Evolutionary conservation across 2,888 invertebrate species (phyloP).

Genomic region (Tillus elongatus): DNA sequence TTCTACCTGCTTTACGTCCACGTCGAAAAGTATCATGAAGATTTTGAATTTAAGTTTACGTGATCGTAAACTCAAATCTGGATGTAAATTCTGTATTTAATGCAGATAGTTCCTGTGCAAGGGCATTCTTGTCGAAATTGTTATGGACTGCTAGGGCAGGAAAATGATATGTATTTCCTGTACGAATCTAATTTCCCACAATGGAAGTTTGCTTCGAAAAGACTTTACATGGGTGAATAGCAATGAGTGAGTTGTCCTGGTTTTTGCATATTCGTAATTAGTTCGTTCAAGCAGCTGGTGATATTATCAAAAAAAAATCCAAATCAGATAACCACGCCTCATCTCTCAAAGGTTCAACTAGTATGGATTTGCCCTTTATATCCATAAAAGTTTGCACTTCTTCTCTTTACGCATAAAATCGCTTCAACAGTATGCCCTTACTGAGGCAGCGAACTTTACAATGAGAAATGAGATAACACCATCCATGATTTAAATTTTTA

Average conservation of each 20-base stretch:
- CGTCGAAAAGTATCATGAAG: constrained; percentile 17
- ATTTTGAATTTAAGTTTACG: constrained; percentile 14
- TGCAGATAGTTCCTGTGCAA: constrained; percentile 12
- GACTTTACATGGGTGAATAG: no score
- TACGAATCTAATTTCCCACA: no score
- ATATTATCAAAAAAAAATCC: no score
- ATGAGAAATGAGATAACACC: constrained; percentile 18
- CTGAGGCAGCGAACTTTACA: constrained; percentile 19
- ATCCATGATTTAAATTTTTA: no score
- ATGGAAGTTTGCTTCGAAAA: no score
- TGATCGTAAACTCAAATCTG: constrained; percentile 14
- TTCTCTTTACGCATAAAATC: constrained; percentile 16
- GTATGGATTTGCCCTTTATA: constrained; percentile 6
- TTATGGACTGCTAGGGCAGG: no score
- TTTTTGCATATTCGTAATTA: no score
- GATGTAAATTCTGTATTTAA: constrained; percentile 17
- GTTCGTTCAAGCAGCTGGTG: no score
- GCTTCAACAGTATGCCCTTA: constrained; percentile 16
- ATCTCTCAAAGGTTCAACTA: neutral
- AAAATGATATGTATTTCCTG: no score
- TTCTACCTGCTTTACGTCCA: constrained; percentile 18
- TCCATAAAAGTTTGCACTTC: constrained; percentile 17
- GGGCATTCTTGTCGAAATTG: no score
- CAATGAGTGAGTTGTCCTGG: no score
- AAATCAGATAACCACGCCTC: constrained; percentile 5